These are phyloP conservation scores for Amphipyra tragopoginis DNA, from an alignment of 2,888 invertebrate genomes.

Conservation along the genomic window DNA sequence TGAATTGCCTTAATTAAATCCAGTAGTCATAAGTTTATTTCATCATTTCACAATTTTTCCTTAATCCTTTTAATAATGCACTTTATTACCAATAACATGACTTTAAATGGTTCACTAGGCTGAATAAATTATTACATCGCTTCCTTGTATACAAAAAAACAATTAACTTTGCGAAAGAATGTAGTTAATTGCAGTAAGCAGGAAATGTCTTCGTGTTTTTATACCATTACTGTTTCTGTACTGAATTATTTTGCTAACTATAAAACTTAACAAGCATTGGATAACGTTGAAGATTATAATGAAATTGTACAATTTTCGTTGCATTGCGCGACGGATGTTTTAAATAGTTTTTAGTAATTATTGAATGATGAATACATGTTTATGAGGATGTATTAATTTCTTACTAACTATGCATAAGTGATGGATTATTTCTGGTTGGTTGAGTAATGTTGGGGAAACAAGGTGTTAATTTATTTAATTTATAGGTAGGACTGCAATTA, in stretches of 20 bases:
- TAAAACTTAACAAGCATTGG: slow-evolving; percentile 18
- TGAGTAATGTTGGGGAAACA: slow-evolving; percentile 2
- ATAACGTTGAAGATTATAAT: neutral
- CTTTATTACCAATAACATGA: slow-evolving; percentile 45
- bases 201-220: slow-evolving; percentile 45
- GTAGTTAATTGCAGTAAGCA: slow-evolving; percentile 56
- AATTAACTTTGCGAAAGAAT: slow-evolving; percentile 40
- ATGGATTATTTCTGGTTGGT: slow-evolving; percentile 5
- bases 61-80: slow-evolving; percentile 25
- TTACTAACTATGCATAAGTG: slow-evolving; percentile 1
- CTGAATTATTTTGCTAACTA: neutral
- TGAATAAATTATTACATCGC: slow-evolving; percentile 44
- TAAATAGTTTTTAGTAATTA: slow-evolving; percentile 38
- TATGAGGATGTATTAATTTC: slow-evolving; percentile 40
- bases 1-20: no score
- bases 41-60: slow-evolving; percentile 17
- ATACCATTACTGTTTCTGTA: slow-evolving; percentile 23
- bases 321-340: slow-evolving; percentile 11
- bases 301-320: slow-evolving; percentile 28
- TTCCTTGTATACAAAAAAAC: slow-evolving; percentile 47
- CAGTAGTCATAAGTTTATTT: slow-evolving; percentile 11
- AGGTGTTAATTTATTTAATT: slow-evolving; percentile 25
- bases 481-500: neutral
- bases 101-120: slow-evolving; percentile 32
- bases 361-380: slow-evolving; percentile 16